Evolutionary conservation across 1,140 invertebrate species (phyloP), one percentile per base, ranked within the genome.

Genomic region (Homalodisca vitripennis): DNA sequence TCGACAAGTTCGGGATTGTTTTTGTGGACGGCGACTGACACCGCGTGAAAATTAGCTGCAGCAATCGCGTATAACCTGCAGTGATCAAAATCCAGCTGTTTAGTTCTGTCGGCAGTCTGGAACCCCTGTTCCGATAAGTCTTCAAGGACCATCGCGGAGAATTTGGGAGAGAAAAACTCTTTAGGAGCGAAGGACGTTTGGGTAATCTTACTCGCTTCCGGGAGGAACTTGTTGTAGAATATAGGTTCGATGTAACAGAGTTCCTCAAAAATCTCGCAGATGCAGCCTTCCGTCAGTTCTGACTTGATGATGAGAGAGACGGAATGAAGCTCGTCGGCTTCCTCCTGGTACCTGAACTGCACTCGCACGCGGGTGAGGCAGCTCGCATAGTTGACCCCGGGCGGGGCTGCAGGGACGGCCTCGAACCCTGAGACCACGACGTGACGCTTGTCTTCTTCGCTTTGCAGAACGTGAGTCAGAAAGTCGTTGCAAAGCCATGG

Each of bases 41-140:
- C 60, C 24, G 60, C 20, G n/a, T 63, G 60, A 32, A 63, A 63
- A n/a, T 3, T 13, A 1, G 60, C 60, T 26, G 31, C 17, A 3
- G 60, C 60, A 20, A 32, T 63, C 26, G 34, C 34, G 24, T 32
- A 63, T 2, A 63, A n/a, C 6, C n/a, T 14, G 24, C 27, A 29
- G 30, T 63, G 60, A n/a, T 63, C 30, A 20, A 63, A 63, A 63
- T 63, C 60, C 60, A 63, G 34, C 31, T 32, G 60, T 32, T 63
- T 63, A 3, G 31, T 30, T 32, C 60, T 63, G 20, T 63, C 60
- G 3, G 3, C 29, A 27, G 20, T 63, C 12, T 32, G 12, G 27
- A 32, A 63, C 1, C 60, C 60, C n/a, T 20, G n/a, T 63, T 63
- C 60, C 14, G 30, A 32, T 12, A 63, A 31, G 17, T 63, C 60